Evolutionary conservation across 2,888 invertebrate genomes (phyloP), one percentile per base, ranked within the genome.

Genomic region (Apamea anceps): DNA sequence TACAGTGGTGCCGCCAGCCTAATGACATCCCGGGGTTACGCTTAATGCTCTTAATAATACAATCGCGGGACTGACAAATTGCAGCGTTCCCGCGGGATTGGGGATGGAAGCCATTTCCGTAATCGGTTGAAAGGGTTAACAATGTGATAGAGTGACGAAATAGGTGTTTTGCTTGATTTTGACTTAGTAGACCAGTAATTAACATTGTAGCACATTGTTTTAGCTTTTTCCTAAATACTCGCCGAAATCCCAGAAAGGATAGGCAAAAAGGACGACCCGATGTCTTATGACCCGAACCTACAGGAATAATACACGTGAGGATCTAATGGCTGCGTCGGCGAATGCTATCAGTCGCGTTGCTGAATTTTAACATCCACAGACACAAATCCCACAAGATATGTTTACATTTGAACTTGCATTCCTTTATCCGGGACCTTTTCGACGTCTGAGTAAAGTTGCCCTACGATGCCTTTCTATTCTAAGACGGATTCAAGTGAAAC

Each of bases 11-110:
- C 75, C 78, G 80, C 71, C 80, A 67, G 86, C 78, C 80, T 91
- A 88, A 91, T 90, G 83, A 83, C 86, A 85, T 86, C 86, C 84
- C 75, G 86, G 83, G 88, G 89, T 87, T 85, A 87, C 84, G 71
- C 83, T 82, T 81, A 85, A 85, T 89, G 89, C 79, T 84, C 86
- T 85, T 85, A 87, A 90, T 90, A 87, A 88, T 88, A 82, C 89
- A 88, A 89, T 91, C 82, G 84, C 80, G 79, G 75, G 74, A 68
- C 81, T 86, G 85, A 89, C 86, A 83, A 86, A 89, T 90, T 89
- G 84, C 79, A 84, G 48, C 75, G 74, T 77, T 68, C 84, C 77
- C 79, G 75, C 75, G 84, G 81, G 88, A 73, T 63, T 45, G 65
- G 79, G 77, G 86, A 72, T 80, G 77, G 71, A 70, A 83, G 72